Percentiles rank a stretch among this genome's conserved stretches.
These are phyloP conservation scores for Diarsia dahlii DNA, from an alignment of 2,888 invertebrate genomes.

Conservation along the genomic window DNA sequence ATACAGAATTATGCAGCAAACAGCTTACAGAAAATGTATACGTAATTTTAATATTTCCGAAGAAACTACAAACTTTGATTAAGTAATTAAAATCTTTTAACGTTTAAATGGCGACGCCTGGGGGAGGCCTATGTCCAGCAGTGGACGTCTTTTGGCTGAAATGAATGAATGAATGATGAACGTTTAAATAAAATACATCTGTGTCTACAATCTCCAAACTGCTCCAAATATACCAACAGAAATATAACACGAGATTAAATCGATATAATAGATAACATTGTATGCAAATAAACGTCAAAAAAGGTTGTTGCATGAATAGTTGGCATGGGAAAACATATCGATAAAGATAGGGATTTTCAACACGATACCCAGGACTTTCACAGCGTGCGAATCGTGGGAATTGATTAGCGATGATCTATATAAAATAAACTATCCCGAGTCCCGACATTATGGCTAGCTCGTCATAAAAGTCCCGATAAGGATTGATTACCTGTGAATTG, in stretches of 20 bases:
- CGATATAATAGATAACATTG: conserved; percentile 67
- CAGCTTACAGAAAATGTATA: background rate
- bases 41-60: conserved; percentile 3
- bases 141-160: too few relatives aligned
- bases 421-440: conserved; percentile 70
- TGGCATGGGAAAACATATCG: conserved; percentile 81
- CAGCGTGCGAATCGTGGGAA: conserved; percentile 83
- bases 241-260: conserved; percentile 49
- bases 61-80: conserved; percentile 14
- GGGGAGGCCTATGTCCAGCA: too few relatives aligned
- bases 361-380: conserved; percentile 82
- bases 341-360: conserved; percentile 81
- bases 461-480: conserved; percentile 71
- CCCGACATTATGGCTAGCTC: conserved; percentile 68
- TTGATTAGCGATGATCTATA: conserved; percentile 75
- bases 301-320: conserved; percentile 73
- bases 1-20: conserved; percentile 6
- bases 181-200: conserved; percentile 20
- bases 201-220: conserved; percentile 13
- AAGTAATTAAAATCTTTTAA: background rate
- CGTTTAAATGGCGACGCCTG: too few relatives aligned
- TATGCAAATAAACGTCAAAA: conserved; percentile 76
- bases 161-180: too few relatives aligned
- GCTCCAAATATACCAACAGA: conserved; percentile 33
- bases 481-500: conserved; percentile 67